phyloP scores from a whole-genome alignment of 2,797 vertebrate species.

The Chrosomus eos region DNA sequence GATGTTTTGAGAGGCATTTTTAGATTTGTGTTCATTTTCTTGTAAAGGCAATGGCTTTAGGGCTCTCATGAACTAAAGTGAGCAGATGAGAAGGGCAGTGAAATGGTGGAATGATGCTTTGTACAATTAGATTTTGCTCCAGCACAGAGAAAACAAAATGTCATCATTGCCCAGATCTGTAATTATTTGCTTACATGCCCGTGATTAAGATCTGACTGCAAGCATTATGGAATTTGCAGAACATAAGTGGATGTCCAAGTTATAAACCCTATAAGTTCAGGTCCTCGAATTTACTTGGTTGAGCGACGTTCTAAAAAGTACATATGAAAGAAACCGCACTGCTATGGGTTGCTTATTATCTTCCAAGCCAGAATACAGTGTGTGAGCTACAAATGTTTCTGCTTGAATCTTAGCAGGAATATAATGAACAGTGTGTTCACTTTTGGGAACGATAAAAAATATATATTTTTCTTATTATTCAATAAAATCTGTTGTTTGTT shows the following conservation, averaged over 20 bases:
- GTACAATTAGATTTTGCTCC: constrained; percentile 23
- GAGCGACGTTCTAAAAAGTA: neutral
- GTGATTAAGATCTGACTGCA: constrained; percentile 38
- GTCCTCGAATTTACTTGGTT: neutral
- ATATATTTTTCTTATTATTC: no score
- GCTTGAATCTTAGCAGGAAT: no score
- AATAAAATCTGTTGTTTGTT: no score
- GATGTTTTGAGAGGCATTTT: neutral
- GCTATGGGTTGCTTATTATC: neutral
- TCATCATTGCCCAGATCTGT: constrained; percentile 32
- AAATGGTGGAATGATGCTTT: neutral
- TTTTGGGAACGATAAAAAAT: no score
- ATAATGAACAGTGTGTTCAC: no score
- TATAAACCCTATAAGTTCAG: neutral
- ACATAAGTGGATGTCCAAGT: constrained; percentile 25
- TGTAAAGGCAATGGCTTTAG: neutral
- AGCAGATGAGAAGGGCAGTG: neutral
- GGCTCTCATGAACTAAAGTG: constrained; percentile 4
- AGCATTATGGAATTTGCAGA: constrained; percentile 45
- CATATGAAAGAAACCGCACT: neutral
- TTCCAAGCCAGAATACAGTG: neutral
- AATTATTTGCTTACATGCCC: constrained; percentile 30
- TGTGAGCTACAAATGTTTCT: no score
- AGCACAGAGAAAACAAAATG: constrained; percentile 38
- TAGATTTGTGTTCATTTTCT: neutral